Evolutionary conservation across 2,888 invertebrate species (phyloP).

Genomic region (Netelia melanura): DNA sequence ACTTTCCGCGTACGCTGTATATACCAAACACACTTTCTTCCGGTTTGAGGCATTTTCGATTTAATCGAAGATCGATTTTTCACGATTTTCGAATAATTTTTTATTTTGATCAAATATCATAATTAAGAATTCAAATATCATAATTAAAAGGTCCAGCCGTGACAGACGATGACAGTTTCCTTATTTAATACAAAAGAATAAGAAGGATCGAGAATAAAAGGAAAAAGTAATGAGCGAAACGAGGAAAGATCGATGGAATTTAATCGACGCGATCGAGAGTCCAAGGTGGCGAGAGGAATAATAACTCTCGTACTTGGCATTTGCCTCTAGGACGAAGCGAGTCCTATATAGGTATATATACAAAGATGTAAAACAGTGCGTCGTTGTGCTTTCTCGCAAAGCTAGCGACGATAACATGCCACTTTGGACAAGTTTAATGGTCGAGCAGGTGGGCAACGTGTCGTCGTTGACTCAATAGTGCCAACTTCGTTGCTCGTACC

Average conservation of each 20-base stretch:
- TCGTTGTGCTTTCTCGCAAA: conserved; percentile 17
- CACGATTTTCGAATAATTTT: too few relatives aligned
- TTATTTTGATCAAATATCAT: too few relatives aligned
- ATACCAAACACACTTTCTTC: too few relatives aligned
- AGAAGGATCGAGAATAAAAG: background rate
- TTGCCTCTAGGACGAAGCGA: background rate
- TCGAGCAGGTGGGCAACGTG: conserved; percentile 71
- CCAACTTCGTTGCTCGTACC: background rate
- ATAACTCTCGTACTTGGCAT: background rate
- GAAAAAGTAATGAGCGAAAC: background rate
- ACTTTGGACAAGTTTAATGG: conserved; percentile 74
- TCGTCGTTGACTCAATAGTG: conserved; percentile 42
- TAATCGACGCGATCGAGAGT: conserved; percentile 45
- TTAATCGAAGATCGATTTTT: too few relatives aligned
- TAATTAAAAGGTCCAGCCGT: too few relatives aligned
- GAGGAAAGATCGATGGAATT: conserved; percentile 47
- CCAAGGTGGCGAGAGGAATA: conserved; percentile 17
- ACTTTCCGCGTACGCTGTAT: background rate
- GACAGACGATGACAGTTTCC: too few relatives aligned
- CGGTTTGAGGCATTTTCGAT: too few relatives aligned
- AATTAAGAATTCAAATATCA: too few relatives aligned
- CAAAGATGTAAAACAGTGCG: conserved; percentile 8
- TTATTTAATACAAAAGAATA: too few relatives aligned
- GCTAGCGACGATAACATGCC: conserved; percentile 52
- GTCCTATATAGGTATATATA: background rate